A percentile compares a stretch with the other conserved stretches of the same genome.
These are phyloP conservation scores for Thalassoma bifasciatum DNA, from an alignment of 2,113 vertebrate species.

Conservation along the genomic window DNA sequence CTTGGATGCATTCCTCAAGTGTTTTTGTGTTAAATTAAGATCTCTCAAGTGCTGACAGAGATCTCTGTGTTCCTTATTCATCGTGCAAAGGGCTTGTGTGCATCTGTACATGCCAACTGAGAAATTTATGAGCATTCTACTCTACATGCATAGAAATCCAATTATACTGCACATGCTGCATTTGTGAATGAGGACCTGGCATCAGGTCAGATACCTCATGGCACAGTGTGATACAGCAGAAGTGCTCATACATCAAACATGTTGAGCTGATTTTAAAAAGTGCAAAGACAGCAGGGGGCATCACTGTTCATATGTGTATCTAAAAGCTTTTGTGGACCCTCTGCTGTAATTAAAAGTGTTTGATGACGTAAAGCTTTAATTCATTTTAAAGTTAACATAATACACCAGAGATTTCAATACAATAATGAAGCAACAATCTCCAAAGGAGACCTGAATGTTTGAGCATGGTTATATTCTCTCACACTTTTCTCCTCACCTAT, in stretches of 20 bases:
- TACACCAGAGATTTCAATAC: too few relatives aligned
- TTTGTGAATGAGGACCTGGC: not conserved
- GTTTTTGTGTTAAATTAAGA: constrained; percentile 46
- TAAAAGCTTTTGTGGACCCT: too few relatives aligned
- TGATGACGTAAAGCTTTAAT: too few relatives aligned
- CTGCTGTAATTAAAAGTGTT: too few relatives aligned
- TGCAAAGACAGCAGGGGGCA: not conserved
- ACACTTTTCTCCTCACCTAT: not conserved
- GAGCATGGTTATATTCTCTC: not conserved
- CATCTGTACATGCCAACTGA: constrained; percentile 2
- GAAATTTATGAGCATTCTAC: constrained; percentile 9
- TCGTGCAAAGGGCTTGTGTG: constrained; percentile 14
- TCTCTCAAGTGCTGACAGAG: constrained; percentile 27
- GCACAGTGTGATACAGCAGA: not conserved
- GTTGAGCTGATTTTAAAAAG: not conserved
- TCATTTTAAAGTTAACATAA: too few relatives aligned
- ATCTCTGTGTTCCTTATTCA: not conserved
- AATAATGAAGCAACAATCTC: too few relatives aligned
- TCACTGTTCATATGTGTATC: too few relatives aligned
- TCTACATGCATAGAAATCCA: not conserved
- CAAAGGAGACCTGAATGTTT: too few relatives aligned
- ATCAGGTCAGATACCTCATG: not conserved
- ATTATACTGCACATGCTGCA: not conserved
- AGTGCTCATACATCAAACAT: not conserved
- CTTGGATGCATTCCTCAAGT: constrained; percentile 30